phyloP scores from a whole-genome alignment of 1,140 invertebrate genomes.

The Gonatopus flavifemur region DNA sequence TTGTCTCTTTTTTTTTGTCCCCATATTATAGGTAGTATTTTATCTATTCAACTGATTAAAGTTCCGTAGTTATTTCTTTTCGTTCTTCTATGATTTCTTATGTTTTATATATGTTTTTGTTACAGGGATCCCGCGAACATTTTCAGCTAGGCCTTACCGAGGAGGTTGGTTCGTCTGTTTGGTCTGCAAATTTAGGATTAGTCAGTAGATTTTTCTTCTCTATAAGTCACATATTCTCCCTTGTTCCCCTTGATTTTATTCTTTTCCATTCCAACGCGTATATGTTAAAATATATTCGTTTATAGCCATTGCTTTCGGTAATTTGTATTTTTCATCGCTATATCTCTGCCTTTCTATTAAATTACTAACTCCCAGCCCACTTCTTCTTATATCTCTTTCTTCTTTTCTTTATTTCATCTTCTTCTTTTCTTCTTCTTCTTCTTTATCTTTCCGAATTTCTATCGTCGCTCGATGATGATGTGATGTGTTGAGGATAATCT shows the following conservation, averaged over 20 bases:
- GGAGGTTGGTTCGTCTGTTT: conserved; percentile 57
- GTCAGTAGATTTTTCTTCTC: conserved; percentile 42
- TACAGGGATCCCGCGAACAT: conserved; percentile 55
- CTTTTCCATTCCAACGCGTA: conserved; percentile 22
- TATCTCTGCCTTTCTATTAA: background rate
- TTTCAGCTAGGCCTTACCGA: conserved; percentile 56
- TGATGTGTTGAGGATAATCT: no score
- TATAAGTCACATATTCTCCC: conserved; percentile 17
- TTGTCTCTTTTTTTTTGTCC: no score
- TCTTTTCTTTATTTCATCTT: conserved; percentile 20
- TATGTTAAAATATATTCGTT: conserved; percentile 7
- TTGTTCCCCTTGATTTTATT: no score
- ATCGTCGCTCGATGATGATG: conserved; percentile 16
- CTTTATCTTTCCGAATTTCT: conserved; percentile 13
- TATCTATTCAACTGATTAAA: conserved; percentile 22
- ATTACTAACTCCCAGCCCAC: conserved; percentile 1
- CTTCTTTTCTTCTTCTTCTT: conserved; percentile 13
- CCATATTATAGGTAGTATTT: no score
- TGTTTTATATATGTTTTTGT: conserved; percentile 56
- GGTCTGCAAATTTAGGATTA: conserved; percentile 51
- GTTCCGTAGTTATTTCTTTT: conserved; percentile 34
- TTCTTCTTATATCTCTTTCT: conserved; percentile 22
- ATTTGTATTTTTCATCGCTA: no score
- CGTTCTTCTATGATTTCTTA: conserved; percentile 47
- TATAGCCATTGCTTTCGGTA: conserved; percentile 10